Base-by-base conservation (phyloP, 2,113 vertebrate genomes). In the Prinia subflava region DNA sequence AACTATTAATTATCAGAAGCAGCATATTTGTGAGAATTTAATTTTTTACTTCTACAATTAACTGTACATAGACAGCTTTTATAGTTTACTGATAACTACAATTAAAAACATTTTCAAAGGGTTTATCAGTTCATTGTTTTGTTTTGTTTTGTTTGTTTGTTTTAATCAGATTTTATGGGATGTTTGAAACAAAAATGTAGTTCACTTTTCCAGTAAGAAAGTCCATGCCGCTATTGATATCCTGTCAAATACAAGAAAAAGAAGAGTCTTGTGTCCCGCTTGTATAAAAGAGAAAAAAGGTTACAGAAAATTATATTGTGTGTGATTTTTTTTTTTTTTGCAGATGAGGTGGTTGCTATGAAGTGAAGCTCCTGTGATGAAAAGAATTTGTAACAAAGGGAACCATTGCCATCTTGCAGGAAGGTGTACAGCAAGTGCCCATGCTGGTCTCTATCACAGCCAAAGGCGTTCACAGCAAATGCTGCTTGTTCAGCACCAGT, bases 81-180 rank as follows among this genome's bases (percentile, higher is more conserved):
- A 28, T 27, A 9, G 15, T 56, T 95, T 65, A 49, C 21, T 49
- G 37, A 31, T 49, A 77, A 33, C 3, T 56, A 22, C 10, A 73
- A 35, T 42, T 56, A 39, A 70, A 94, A 78, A 42, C n/a, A 11
- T 23, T 68, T 82, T 76, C 17, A 55, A 46, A 55, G 9, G 4
- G 3, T 28, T 62, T 35, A 20, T 33, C 6, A 31, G 15, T 0
- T 3, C 12, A 7, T 37, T 39, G 42, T 16, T 44, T 44, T 62
- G n/a, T 33, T 33, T 33, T 25, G 47, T 23, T 49, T 49, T 21
- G 24, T 49, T 24, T 21, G 18, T 5, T 6, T 7, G n/a, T 56
- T 75, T 47, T 3, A 23, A 41, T 55, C 10, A 76, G 35, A 68
- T 64, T 88, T 76, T 53, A 67, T 15, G 27, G 11, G 5, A 9